Percentiles rank a stretch among this genome's conserved stretches.
phyloP scores from a whole-genome alignment of 2,888 invertebrate species.

The Drosophila kuntzei region DNA sequence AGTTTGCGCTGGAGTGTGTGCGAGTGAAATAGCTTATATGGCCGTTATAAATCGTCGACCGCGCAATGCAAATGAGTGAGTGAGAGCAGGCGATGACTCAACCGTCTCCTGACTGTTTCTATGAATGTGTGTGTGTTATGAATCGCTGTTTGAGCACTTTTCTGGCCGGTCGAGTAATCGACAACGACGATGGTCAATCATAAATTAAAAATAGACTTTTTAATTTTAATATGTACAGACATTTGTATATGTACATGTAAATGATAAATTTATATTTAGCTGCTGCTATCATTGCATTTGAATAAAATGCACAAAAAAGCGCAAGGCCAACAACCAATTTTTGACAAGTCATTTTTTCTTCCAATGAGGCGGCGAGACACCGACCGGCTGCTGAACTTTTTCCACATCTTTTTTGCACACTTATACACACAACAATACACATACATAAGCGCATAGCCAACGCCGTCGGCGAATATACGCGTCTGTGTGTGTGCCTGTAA shows the following conservation, averaged over 20 bases:
- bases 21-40: conserved; percentile 64
- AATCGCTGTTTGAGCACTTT: conserved; percentile 62
- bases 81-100: conserved; percentile 79
- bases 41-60: conserved; percentile 75
- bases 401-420: conserved; percentile 68
- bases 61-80: conserved; percentile 76
- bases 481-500: conserved; percentile 29
- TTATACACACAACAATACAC: conserved; percentile 41
- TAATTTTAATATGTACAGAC: conserved; percentile 48
- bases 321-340: conserved; percentile 37
- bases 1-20: conserved; percentile 61
- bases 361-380: conserved; percentile 42
- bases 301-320: conserved; percentile 16
- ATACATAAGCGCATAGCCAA: conserved; percentile 46
- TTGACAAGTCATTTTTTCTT: conserved; percentile 43
- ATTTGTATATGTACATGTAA: conserved; percentile 31
- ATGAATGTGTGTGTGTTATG: conserved; percentile 60
- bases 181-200: conserved; percentile 59
- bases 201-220: conserved; percentile 76
- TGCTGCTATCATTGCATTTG: background rate
- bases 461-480: conserved; percentile 60
- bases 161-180: conserved; percentile 72
- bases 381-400: conserved; percentile 71
- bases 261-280: conserved; percentile 26
- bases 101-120: conserved; percentile 52